A percentile compares a stretch with the other conserved stretches of the same genome.
These are phyloP conservation scores for Oreonectes daqikongensis DNA, from an alignment of 2,797 vertebrate genomes.

Conservation along the genomic window DNA sequence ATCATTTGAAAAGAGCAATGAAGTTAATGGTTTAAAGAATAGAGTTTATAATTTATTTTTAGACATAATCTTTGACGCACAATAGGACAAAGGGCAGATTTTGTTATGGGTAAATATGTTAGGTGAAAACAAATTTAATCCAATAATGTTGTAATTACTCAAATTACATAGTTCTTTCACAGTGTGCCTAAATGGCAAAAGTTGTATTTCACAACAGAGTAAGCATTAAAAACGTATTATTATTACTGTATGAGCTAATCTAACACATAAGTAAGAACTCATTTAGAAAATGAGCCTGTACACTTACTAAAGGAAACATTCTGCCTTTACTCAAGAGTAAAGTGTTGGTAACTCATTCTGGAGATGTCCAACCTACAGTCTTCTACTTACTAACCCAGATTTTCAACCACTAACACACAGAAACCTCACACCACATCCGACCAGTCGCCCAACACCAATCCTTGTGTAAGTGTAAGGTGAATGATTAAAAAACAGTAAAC, in stretches of 20 bases:
- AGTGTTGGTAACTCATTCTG: neutral
- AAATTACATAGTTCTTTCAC: neutral
- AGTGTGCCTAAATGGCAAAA: neutral
- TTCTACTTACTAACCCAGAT: neutral
- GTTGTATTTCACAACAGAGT: neutral
- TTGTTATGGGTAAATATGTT: neutral
- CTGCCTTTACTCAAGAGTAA: neutral
- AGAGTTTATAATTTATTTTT: too few species aligned
- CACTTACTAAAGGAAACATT: neutral
- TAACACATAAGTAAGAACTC: neutral
- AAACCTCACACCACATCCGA: slow-evolving; percentile 2
- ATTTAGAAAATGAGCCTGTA: neutral
- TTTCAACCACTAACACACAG: neutral
- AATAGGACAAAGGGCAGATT: neutral
- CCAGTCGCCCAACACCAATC: neutral
- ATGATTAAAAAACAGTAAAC: slow-evolving; percentile 53
- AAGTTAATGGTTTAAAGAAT: neutral
- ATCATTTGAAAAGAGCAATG: neutral
- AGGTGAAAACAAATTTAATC: neutral
- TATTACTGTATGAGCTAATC: neutral
- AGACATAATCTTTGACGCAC: neutral
- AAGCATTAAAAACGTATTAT: neutral
- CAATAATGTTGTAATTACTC: neutral
- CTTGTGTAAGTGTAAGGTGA: slow-evolving; percentile 47
- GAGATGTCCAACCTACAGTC: neutral